Evolutionary conservation across 2,113 vertebrate species (phyloP).

Genomic region (Eptesicus fuscus): DNA sequence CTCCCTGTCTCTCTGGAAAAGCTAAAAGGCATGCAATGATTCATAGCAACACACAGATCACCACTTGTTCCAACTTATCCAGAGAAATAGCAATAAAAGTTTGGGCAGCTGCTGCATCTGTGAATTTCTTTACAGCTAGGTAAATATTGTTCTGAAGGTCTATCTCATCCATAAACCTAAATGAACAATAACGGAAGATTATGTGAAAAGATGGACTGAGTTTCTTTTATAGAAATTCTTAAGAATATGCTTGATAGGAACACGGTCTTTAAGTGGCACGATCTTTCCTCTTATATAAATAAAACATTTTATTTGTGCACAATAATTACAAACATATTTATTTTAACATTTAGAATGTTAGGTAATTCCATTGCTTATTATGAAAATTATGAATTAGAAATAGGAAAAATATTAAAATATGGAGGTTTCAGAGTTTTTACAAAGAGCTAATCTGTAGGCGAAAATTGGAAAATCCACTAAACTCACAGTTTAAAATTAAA

Average conservation of each 20-base stretch:
- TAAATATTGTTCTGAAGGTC: neutral
- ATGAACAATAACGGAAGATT: neutral
- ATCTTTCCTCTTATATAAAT: constrained; percentile 13
- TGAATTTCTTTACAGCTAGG: neutral
- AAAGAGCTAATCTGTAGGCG: neutral
- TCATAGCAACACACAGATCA: neutral
- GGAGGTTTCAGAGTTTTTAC: constrained; percentile 1
- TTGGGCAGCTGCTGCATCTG: neutral
- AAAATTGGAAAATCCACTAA: neutral
- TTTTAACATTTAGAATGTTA: constrained; percentile 48
- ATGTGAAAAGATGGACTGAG: constrained; percentile 18
- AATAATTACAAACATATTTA: constrained; percentile 33
- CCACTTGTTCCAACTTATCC: neutral
- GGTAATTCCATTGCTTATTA: constrained; percentile 42
- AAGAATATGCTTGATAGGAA: neutral
- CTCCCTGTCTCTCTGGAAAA: neutral
- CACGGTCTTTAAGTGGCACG: neutral
- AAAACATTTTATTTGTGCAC: constrained; percentile 16
- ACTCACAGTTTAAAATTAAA: constrained; percentile 52
- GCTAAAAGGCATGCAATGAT: neutral
- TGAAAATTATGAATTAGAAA: constrained; percentile 54
- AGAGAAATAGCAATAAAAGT: neutral
- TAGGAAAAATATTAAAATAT: constrained; percentile 44
- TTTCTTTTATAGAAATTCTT: constrained; percentile 3
- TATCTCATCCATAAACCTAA: neutral